Base-by-base conservation (phyloP, 2,797 vertebrate genomes). In the Galagoides demidoff region DNA sequence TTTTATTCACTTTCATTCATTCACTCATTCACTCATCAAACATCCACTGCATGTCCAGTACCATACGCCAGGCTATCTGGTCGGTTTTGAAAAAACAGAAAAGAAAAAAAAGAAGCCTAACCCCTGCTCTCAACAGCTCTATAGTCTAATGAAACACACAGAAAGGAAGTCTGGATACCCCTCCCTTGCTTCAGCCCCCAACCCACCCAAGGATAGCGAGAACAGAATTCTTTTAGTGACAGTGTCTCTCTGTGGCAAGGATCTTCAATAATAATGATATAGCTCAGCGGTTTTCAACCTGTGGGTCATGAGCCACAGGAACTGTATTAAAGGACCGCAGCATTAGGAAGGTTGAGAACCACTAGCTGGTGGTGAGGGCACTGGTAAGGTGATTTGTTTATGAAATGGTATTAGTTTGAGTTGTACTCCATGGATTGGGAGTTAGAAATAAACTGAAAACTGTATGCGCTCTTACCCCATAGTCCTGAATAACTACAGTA, bases 381-480 rank as follows among this genome's bases (percentile, higher is more conserved):
- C 12, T 59, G 49, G 7, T n/a, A 70, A 43, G 12, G 6, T 37
- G 43, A 64, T 74, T 7, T 7, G 4, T 10, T 66, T 23, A 63
- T 61, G 29, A 13, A 71, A 1, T 70, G 10, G 3, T 78, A 12
- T 19, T 66, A 6, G 6, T 39, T 88, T 73, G 19, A 13, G 16
- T 63, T 77, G 17, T 31, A 12, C 10, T 91, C 14, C 22, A 34
- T 68, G 43, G 3, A 55, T 4, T 31, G 27, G 20, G 7, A 8
- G 39, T 94, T 87, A 57, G 10, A 77, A 78, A 84, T 82, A 22
- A 95, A 83, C 16, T 84, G 34, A 73, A 89, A 86, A 84, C n/a
- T 76, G 1, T 39, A 39, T 29, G 64, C 25, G 83, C 3, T 85
- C 45, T 84, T 81, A 34, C 11, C 13, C 9, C 16, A 49, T 77